Base-by-base conservation (phyloP, 2,888 invertebrate species). In the Neelides folsomi region DNA sequence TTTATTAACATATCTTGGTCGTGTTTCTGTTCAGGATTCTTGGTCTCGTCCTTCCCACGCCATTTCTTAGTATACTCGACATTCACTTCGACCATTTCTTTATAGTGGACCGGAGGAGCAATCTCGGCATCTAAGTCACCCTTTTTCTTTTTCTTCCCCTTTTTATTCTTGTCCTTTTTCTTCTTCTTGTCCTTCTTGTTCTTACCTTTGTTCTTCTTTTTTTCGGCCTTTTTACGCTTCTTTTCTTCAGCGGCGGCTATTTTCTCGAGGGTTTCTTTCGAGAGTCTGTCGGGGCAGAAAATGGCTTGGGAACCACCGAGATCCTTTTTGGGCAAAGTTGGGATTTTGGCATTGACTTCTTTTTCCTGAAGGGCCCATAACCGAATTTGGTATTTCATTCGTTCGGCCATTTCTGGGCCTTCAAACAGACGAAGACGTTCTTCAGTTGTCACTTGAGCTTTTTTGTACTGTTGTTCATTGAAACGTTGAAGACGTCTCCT, bases 371-470 rank as follows among this genome's bases (percentile, higher is more conserved):
- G 79, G 57, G 90, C 80, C 90, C 92, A 93, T 55, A 80, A 79
- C 56, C 92, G 75, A 19, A 94, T 79, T 72, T 93, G 88, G 66
- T 84, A 84, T 59, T 83, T 80, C 64, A 94, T 82, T 62, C 84
- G 83, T 67, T 94, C 92, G 67, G 83, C 82, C 66, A 93, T 82
- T 57, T 78, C 77, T 0, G 79, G 79, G 12, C 81, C 82, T 67
- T 86, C 82, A 52, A 83, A 80, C 20, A 75, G 76, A 57, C 79
- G 76, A 12, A 92, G 76, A 64, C 79, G 75, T 19, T 82, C 70
- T 49, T 72, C 71, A 20, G 72, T 68, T 15, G 67, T 66, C 15
- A 76, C 70, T 16, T 86, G 71, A 2, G 85, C 80, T 49, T 78
- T 75, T 66, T 84, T 78, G 67, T 81, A 90, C 56, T 83, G 78